Conservation (phyloP, 1,140 invertebrate genomes). For the Magallana gigas region DNA sequence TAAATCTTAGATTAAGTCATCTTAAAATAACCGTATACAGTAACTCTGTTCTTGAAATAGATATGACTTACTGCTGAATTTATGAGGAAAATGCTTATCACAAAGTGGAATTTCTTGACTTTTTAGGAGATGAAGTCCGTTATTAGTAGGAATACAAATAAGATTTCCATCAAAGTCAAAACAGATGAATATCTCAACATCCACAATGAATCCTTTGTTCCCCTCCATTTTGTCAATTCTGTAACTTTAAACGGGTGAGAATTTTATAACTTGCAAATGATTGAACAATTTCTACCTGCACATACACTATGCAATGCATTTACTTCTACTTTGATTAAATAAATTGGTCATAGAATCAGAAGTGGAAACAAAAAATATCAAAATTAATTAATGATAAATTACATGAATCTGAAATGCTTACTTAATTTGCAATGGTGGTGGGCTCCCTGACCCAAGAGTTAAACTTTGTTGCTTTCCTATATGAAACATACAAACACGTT, state of each 20-base stretch:
- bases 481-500: no score
- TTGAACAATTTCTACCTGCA: no score
- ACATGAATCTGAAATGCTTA: not conserved
- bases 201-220: conserved; percentile 50
- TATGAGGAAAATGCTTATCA: not conserved
- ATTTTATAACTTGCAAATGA: no score
- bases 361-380: no score
- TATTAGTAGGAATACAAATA: conserved; percentile 60
- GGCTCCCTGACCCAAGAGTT: not conserved
- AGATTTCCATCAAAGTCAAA: conserved; percentile 58
- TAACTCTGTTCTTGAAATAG: no score
- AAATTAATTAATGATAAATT: no score
- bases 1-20: no score
- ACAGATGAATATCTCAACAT: conserved; percentile 60
- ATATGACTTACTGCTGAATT: no score
- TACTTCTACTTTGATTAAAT: no score
- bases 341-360: no score
- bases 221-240: not conserved
- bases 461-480: not conserved
- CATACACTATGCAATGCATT: no score
- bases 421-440: not conserved
- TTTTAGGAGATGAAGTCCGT: conserved; percentile 58
- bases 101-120: conserved; percentile 44
- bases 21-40: no score
- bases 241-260: not conserved